Evolutionary conservation across 1,140 invertebrate genomes (phyloP).

Genomic region (Babylonia areolata): DNA sequence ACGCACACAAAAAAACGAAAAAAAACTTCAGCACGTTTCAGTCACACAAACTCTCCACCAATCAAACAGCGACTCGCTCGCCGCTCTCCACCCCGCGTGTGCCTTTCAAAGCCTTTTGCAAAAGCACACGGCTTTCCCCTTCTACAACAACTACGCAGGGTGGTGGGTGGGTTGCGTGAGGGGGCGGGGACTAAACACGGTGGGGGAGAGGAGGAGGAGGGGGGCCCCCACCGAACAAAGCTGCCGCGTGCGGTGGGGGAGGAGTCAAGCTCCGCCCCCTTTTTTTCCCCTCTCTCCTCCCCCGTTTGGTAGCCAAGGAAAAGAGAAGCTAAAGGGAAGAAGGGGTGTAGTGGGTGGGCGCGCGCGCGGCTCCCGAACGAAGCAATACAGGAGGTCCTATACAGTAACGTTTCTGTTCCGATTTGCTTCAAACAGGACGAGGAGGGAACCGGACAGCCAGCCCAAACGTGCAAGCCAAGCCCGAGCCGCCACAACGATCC

Average conservation of each 20-base stretch:
- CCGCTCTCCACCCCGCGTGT: neutral
- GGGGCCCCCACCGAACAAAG: neutral
- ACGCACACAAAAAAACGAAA: neutral
- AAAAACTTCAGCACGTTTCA: neutral
- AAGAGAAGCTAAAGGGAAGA: neutral
- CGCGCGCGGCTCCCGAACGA: neutral
- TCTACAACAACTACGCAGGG: too few species aligned
- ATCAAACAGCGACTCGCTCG: neutral
- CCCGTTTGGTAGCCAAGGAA: too few species aligned
- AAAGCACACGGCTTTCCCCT: too few species aligned
- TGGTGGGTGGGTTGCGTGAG: neutral
- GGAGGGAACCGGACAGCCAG: too few species aligned
- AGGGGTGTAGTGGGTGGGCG: neutral
- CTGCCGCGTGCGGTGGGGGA: neutral
- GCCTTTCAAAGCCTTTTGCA: too few species aligned
- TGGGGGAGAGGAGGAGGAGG: neutral
- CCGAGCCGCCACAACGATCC: too few species aligned
- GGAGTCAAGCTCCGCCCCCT: neutral
- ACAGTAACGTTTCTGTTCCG: conserved; percentile 25
- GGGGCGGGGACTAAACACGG: neutral
- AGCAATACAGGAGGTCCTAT: neutral
- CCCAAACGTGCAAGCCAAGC: too few species aligned
- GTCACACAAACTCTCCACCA: neutral
- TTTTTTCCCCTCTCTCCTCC: neutral
- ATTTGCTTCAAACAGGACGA: conserved; percentile 28